These are phyloP conservation scores for Diuraphis noxia DNA, from an alignment of 1,140 invertebrate species.

Conservation along the genomic window DNA sequence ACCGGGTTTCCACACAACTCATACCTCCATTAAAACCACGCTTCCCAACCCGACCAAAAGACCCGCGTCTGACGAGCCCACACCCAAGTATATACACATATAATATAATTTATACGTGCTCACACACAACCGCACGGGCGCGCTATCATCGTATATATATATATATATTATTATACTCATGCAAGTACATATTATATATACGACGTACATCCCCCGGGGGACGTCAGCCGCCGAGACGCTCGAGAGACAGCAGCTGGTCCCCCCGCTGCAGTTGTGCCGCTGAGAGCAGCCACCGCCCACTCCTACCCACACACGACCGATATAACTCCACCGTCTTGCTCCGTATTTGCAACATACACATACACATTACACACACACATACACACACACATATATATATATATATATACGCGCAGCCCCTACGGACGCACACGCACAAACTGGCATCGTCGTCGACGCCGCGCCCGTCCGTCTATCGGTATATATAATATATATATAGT, in stretches of 20 bases:
- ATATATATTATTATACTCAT: background rate
- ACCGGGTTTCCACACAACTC: background rate
- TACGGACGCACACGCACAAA: background rate
- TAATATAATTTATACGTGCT: background rate
- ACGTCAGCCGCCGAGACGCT: slow-evolving; percentile 26
- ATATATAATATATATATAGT: background rate
- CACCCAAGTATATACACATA: too few species aligned
- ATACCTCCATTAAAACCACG: background rate
- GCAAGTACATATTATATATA: background rate
- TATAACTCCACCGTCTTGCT: background rate
- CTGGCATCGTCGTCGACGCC: background rate
- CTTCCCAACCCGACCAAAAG: background rate
- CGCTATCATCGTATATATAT: background rate
- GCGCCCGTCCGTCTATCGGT: background rate
- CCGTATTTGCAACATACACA: background rate
- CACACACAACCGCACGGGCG: background rate
- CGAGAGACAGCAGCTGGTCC: slow-evolving; percentile 52
- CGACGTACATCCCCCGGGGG: slow-evolving; percentile 36
- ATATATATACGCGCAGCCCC: background rate
- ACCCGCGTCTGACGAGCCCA: background rate
- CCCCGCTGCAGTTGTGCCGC: background rate
- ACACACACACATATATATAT: background rate
- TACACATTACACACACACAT: background rate
- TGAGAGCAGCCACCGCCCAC: background rate
- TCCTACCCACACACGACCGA: background rate